Evolutionary conservation across 2,113 vertebrate genomes (phyloP).

Genomic region (Menidia beryllina): DNA sequence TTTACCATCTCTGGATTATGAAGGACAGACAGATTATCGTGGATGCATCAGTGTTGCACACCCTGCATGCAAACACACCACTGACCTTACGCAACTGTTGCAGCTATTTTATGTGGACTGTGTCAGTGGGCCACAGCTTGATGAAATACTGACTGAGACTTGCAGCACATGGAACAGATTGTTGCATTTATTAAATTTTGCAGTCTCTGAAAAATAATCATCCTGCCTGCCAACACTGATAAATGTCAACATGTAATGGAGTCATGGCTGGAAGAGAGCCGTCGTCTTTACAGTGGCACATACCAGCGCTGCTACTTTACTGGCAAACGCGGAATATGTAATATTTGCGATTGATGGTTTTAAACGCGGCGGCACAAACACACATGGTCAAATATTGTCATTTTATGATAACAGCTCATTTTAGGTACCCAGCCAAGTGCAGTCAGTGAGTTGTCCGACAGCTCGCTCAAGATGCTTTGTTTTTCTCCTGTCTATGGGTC

Average conservation of each 20-base stretch:
- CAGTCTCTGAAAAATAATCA: slow-evolving; percentile 46
- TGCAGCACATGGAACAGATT: slow-evolving; percentile 47
- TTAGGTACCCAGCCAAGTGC: no score
- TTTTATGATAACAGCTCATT: no score
- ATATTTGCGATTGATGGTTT: no score
- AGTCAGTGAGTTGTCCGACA: no score
- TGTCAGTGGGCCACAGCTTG: slow-evolving; percentile 8
- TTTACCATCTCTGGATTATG: not conserved
- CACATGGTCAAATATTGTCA: no score
- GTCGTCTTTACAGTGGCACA: slow-evolving; percentile 33
- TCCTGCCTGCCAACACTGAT: slow-evolving; percentile 36
- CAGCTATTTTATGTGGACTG: slow-evolving; percentile 9
- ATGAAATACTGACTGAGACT: slow-evolving; percentile 40
- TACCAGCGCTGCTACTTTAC: slow-evolving; percentile 26
- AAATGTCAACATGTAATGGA: slow-evolving; percentile 47
- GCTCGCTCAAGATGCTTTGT: no score
- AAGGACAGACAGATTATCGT: not conserved
- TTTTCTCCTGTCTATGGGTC: no score
- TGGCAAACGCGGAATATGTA: no score
- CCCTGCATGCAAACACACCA: not conserved
- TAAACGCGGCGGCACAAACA: no score
- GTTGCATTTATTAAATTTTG: slow-evolving; percentile 55
- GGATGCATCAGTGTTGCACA: not conserved
- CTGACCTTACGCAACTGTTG: not conserved
- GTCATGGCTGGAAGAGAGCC: slow-evolving; percentile 29